phyloP scores from a whole-genome alignment of 1,140 invertebrate genomes.

The Drosophila parabipectinata region DNA sequence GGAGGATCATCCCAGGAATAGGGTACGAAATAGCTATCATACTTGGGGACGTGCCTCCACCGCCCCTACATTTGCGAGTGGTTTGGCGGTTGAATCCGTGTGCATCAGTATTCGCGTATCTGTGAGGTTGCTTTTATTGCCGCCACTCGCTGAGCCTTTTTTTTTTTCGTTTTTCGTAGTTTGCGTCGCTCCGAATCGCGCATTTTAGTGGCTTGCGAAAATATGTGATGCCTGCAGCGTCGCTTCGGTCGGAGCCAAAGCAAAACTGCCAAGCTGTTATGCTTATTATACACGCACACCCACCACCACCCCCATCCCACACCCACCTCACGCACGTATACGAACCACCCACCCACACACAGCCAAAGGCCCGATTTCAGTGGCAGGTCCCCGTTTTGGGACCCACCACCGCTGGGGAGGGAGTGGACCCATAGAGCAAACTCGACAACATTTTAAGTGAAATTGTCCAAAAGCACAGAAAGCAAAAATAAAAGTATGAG shows the following conservation, averaged over 20 bases:
- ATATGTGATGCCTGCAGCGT: slow-evolving; percentile 55
- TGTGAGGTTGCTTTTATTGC: slow-evolving; percentile 33
- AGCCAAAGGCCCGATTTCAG: background rate
- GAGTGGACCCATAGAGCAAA: slow-evolving; percentile 1
- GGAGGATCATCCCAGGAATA: background rate
- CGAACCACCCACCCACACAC: no score
- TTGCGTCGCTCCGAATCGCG: slow-evolving; percentile 30
- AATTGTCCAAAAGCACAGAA: slow-evolving; percentile 23
- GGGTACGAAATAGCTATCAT: slow-evolving; percentile 10
- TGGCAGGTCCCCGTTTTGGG: background rate
- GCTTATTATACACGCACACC: slow-evolving; percentile 49
- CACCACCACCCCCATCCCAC: background rate
- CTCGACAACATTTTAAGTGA: slow-evolving; percentile 30
- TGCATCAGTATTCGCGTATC: background rate
- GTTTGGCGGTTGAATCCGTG: slow-evolving; percentile 21
- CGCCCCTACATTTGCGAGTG: slow-evolving; percentile 5
- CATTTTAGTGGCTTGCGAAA: slow-evolving; percentile 56
- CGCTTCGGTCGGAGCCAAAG: slow-evolving; percentile 30
- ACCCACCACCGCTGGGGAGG: background rate
- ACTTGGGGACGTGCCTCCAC: background rate
- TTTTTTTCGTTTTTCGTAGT: slow-evolving; percentile 12
- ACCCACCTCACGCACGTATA: background rate
- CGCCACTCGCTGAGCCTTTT: slow-evolving; percentile 14
- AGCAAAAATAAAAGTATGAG: slow-evolving; percentile 1
- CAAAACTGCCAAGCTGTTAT: slow-evolving; percentile 50